These are phyloP conservation scores for Etheostoma spectabile DNA, from an alignment of 2,113 vertebrate species.

Conservation along the genomic window DNA sequence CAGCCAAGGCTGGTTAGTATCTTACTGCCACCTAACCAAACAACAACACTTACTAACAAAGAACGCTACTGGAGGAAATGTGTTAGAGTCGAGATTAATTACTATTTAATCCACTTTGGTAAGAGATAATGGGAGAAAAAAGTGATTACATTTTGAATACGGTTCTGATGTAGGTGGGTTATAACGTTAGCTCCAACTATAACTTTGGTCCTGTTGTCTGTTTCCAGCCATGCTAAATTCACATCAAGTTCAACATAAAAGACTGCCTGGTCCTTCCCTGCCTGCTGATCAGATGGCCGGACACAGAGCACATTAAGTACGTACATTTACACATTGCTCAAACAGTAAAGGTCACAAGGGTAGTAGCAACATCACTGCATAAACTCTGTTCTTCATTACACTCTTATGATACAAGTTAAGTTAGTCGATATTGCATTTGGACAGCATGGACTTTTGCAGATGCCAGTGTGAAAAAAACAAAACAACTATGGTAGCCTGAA, in stretches of 20 bases:
- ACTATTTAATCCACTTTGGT: background rate
- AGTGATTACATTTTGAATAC: background rate
- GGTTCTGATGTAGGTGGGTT: background rate
- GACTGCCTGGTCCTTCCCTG: background rate
- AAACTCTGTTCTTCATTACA: constrained; percentile 44
- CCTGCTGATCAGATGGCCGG: constrained; percentile 4
- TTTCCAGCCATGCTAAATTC: constrained; percentile 29
- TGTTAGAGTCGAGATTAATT: background rate
- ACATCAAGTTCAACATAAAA: constrained; percentile 13
- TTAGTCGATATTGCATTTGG: constrained; percentile 70
- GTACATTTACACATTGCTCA: constrained; percentile 21
- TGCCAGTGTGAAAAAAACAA: constrained; percentile 6
- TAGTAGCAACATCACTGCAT: constrained; percentile 20
- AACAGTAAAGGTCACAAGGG: constrained; percentile 40
- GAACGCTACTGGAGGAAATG: background rate
- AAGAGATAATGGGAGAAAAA: background rate
- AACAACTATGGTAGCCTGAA: background rate
- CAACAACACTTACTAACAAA: constrained; percentile 7
- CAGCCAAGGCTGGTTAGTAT: constrained; percentile 12
- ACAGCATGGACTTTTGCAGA: constrained; percentile 60
- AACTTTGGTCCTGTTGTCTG: background rate
- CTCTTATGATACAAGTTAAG: constrained; percentile 75
- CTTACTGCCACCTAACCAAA: constrained; percentile 6
- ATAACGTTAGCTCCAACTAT: background rate
- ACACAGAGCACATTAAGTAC: constrained; percentile 10